Percentiles rank a stretch among this genome's conserved stretches.
Evolutionary conservation across 1,140 invertebrate genomes (phyloP).

Genomic region (Drosophila funebris): DNA sequence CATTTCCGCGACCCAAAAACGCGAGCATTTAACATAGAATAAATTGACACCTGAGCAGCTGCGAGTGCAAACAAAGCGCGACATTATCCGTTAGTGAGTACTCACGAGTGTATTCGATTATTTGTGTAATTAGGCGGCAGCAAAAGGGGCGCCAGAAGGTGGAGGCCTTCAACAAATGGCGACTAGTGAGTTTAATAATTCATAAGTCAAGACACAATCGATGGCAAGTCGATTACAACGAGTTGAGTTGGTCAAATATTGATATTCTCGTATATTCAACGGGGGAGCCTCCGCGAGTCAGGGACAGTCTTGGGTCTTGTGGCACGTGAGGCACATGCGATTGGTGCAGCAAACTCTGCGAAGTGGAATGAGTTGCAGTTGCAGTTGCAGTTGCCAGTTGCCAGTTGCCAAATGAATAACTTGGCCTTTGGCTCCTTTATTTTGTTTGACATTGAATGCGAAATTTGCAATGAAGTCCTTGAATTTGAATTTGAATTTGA

Average conservation of each 20-base stretch:
- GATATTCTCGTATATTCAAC: background rate
- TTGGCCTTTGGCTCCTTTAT: background rate
- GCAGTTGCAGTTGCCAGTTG: conserved; percentile 4
- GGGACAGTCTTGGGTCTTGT: background rate
- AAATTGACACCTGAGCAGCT: conserved; percentile 64
- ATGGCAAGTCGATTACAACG: conserved; percentile 42
- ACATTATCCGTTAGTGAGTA: background rate
- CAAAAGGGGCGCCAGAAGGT: background rate
- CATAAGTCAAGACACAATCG: conserved; percentile 31
- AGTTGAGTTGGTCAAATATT: conserved; percentile 35
- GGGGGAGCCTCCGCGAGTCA: background rate
- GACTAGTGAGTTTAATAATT: conserved; percentile 34
- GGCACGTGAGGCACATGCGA: conserved; percentile 7
- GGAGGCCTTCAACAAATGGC: background rate
- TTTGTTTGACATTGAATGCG: conserved; percentile 37
- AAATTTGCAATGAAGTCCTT: conserved; percentile 20
- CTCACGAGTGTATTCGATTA: conserved; percentile 1
- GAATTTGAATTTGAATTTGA: conserved; percentile 14
- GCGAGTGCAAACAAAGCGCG: background rate
- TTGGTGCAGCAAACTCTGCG: conserved; percentile 7
- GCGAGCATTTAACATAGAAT: conserved; percentile 48
- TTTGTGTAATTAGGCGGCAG: conserved; percentile 16
- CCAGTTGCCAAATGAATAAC: conserved; percentile 5
- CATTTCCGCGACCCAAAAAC: conserved; percentile 1
- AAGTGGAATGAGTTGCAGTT: conserved; percentile 1